Evolutionary conservation across 2,888 invertebrate species (phyloP), one percentile per base, ranked within the genome.

Genomic region (Microctonus brassicae): DNA sequence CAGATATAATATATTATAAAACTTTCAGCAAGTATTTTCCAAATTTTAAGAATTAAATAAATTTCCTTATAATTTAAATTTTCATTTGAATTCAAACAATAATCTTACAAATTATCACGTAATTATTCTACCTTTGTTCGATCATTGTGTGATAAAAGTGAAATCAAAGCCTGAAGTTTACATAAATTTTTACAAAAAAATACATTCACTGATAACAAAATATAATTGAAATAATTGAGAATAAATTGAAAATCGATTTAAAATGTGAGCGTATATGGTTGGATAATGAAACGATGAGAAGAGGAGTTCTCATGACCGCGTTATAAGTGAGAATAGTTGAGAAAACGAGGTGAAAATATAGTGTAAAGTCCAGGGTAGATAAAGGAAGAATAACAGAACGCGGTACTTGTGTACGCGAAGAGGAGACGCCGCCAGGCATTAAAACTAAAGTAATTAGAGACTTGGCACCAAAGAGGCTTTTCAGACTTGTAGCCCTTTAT

Each of bases 401-500:
- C 60, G 47, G 9, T 47, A 47, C n/a, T n/a, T n/a, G n/a, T n/a
- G 47, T 47, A 7, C 17, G 47, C 4, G 20, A 9, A 42, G 26
- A n/a, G 34, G 17, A 22, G 24, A 47, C 34, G 24, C 39, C 34
- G 66, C 72, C 47, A 68, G 65, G 73, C 63, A 76, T 73, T 76
- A 76, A 77, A 77, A 77, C 76, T 76, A 76, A 76, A 76, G 76
- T 73, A 75, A 77, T 77, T 77, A 75, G 73, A 73, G 77, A 75
- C 75, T 76, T 76, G 72, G 77, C 77, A 77, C 71, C 72, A 69
- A 58, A 57, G 70, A 74, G 68, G 68, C 73, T 72, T 74, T 72
- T 67, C 74, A 47, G 68, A 53, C 39, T 66, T 63, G 67, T 61
- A 70, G 39, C 34, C 34, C 17, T 29, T 61, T 33, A 58, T 60